Percentiles rank a stretch among this genome's conserved stretches.
phyloP scores from a whole-genome alignment of 2,113 vertebrate genomes.

The Osmerus eperlanus region DNA sequence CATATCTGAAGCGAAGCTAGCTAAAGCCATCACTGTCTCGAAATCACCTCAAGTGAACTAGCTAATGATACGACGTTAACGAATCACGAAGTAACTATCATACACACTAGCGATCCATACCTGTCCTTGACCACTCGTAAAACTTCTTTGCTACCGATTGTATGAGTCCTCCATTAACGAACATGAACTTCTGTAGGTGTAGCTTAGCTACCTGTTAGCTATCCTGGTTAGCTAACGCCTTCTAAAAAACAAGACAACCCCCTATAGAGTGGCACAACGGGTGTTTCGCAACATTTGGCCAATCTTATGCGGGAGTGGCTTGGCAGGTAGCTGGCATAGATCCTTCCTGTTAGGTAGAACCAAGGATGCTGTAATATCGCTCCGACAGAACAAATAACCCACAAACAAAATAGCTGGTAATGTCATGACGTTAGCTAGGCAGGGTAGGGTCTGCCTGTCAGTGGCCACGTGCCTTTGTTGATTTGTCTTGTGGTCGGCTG shows the following conservation, averaged over 20 bases:
- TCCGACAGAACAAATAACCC: background rate
- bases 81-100: no score
- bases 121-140: constrained; percentile 48
- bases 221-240: background rate
- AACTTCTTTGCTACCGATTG: constrained; percentile 42
- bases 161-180: constrained; percentile 41
- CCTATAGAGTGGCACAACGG: no score
- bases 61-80: no score
- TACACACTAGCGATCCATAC: constrained; percentile 34
- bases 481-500: background rate
- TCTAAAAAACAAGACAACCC: no score
- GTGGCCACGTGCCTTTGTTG: constrained; percentile 33
- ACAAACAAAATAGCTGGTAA: background rate
- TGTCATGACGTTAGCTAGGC: no score
- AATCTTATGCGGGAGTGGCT: constrained; percentile 29
- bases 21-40: no score
- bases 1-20: no score
- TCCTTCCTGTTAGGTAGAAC: no score
- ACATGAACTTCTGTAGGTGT: constrained; percentile 39
- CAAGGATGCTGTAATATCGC: no score
- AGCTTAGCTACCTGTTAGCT: constrained; percentile 1
- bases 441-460: background rate
- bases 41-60: no score
- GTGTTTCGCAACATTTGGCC: no score
- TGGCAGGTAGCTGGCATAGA: background rate